Base-by-base conservation (phyloP, 2,797 vertebrate species). In the Chloroceryle amazona region DNA sequence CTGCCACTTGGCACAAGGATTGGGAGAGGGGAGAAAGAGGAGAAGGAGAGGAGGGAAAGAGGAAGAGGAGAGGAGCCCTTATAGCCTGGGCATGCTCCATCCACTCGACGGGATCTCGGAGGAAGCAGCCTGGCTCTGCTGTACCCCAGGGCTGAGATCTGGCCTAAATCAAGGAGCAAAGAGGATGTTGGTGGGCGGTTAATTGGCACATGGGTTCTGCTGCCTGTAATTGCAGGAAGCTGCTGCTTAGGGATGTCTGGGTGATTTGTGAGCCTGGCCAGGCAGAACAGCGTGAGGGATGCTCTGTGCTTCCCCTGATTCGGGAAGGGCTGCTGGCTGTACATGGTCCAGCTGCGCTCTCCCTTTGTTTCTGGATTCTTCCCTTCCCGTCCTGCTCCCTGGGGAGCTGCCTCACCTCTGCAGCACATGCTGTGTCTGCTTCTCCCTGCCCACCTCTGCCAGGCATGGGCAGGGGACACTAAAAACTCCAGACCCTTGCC, bases 141-240 rank as follows among this genome's bases (percentile, higher is more conserved):
- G 61, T n/a, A 72, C 42, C 73, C 68, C 28, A 4, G 66, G 86
- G 79, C 91, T 33, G 76, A 39, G 87, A 25, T 85, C 96, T 95
- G 95, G 96, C 84, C 92, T 96, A 3, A 35, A 73, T 95, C 96
- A 94, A 93, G 91, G 60, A 14, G 47, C 22, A 4, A 25, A 68
- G 72, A 84, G 92, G 95, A 95, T 93, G 26, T 87, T 92, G 83
- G 65, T 29, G 60, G 31, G 33, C 35, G 5, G 63, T 39, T 89
- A 87, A 82, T 95, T 84, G 81, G 85, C 78, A 63, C 49, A 42
- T 82, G 91, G 83, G 84, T 89, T 86, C 93, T 95, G 95, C 70
- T 66, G 80, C 54, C 67, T 19, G 31, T 93, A 94, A 91, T 95
- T 88, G 86, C 93, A 95, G 95, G 96, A 95, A 96, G 85, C 87